Conservation (phyloP, 2,888 invertebrate species). For the Sphaerophoria rueppellii region DNA sequence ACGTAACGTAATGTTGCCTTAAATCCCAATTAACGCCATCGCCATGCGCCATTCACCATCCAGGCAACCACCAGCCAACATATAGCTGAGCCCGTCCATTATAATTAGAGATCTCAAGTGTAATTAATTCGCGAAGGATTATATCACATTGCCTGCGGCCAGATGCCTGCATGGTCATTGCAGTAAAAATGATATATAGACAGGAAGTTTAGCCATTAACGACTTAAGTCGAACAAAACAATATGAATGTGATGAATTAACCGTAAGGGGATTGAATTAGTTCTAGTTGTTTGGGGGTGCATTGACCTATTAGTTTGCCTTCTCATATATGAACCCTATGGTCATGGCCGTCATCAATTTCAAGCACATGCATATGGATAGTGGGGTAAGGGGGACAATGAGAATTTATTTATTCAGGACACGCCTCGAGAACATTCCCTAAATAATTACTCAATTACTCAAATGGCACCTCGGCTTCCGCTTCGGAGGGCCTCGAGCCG, state of each 20-base stretch:
- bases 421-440: slow-evolving; percentile 44
- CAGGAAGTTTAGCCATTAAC: slow-evolving; percentile 51
- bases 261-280: not conserved
- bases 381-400: slow-evolving; percentile 33
- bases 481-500: slow-evolving; percentile 7
- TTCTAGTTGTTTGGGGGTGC: not conserved
- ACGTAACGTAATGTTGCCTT: slow-evolving; percentile 46
- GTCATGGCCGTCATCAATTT: not conserved
- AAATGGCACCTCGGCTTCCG: slow-evolving; percentile 59
- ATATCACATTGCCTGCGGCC: slow-evolving; percentile 25
- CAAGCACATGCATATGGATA: not conserved
- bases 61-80: not conserved
- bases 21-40: slow-evolving; percentile 65
- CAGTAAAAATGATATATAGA: slow-evolving; percentile 62
- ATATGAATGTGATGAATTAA: slow-evolving; percentile 46
- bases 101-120: slow-evolving; percentile 54
- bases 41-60: not conserved
- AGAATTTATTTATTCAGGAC: slow-evolving; percentile 58
- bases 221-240: slow-evolving; percentile 39
- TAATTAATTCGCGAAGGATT: slow-evolving; percentile 61
- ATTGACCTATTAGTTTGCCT: slow-evolving; percentile 23
- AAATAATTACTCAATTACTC: slow-evolving; percentile 71
- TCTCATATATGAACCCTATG: not conserved
- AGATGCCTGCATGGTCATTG: not conserved
- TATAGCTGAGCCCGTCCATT: slow-evolving; percentile 42